Evolutionary conservation across 2,113 vertebrate genomes (phyloP), one percentile per base, ranked within the genome.

Genomic region (Esox niger): DNA sequence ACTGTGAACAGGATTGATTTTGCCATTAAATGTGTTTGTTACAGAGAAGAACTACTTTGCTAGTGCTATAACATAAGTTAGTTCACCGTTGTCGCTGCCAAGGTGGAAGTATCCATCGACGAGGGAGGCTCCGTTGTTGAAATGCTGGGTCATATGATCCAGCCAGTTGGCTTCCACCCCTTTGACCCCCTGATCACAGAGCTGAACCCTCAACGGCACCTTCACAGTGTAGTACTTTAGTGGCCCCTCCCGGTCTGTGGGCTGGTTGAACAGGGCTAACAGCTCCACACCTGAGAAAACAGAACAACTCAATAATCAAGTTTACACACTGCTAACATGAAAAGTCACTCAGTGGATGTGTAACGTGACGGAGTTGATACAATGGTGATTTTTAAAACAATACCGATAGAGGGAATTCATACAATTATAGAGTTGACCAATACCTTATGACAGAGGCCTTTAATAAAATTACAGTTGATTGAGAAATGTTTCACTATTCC

Each of bases 61-160:
- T 43, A 17, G 15, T 43, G 17, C 38, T 43, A 17, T 43, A 43
- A 10, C 2, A 15, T 38, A 15, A 38, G 29, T 32, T 21, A n/a
- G 9, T 76, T 72, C 89, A 98, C 96, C 95, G 9, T 92, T 92
- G 68, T 87, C 80, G 66, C 88, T 86, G 78, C 93, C 91, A 67
- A 96, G 93, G 87, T 93, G 90, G 90, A 96, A 97, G 91, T 96
- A 90, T 0, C 95, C 95, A 2, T 98, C 95, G 32, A 98, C 95
- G 81, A 99, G 83, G 0, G 92, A 91, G 76, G 95, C 94, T 47
- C 97, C 97, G 49, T 93, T 97, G 87, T 95, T 95, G 91, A 99
- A 98, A 86, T 99, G 97, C 81, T 98, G 94, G 0, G 95, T 98
- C 96, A 98, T 97, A 90, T 98, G 94, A 78, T 99, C 96, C 83